Evolutionary conservation across 2,888 invertebrate genomes (phyloP).

Genomic region (Anticlea derivata): DNA sequence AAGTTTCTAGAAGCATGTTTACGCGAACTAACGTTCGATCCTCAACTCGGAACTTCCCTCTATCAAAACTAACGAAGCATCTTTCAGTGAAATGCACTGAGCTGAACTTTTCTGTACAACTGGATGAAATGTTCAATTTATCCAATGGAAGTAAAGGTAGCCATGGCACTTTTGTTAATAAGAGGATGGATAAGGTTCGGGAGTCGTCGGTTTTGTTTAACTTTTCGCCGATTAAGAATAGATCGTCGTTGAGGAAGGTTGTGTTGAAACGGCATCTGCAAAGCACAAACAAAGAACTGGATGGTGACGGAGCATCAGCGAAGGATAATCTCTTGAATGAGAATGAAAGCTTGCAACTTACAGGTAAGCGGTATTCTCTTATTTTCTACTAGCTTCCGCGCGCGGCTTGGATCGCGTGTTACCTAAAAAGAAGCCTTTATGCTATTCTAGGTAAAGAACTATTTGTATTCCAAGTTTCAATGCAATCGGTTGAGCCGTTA

Average conservation of each 20-base stretch:
- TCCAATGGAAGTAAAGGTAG: conserved; percentile 38
- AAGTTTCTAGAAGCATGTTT: conserved; percentile 62
- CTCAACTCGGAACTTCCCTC: conserved; percentile 57
- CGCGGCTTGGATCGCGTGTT: no score
- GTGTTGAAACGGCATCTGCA: conserved; percentile 57
- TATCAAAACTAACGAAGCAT: conserved; percentile 61
- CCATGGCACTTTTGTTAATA: conserved; percentile 35
- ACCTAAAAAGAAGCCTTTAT: no score
- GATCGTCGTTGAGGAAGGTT: conserved; percentile 63
- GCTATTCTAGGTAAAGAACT: no score
- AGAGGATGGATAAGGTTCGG: conserved; percentile 41
- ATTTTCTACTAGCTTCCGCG: no score
- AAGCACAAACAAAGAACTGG: conserved; percentile 35
- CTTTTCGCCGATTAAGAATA: conserved; percentile 58
- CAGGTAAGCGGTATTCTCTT: conserved; percentile 49
- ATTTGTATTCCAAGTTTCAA: no score
- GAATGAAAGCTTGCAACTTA: conserved; percentile 66
- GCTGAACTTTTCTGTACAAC: conserved; percentile 67
- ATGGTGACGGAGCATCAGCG: conserved; percentile 29
- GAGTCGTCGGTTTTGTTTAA: conserved; percentile 63
- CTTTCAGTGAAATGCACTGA: conserved; percentile 55
- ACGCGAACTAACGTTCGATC: conserved; percentile 61
- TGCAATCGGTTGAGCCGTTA: no score
- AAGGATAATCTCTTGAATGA: conserved; percentile 58
- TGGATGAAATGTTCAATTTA: conserved; percentile 62